These are phyloP conservation scores for Phainopepla nitens DNA, from an alignment of 2,113 vertebrate genomes.

Conservation along the genomic window DNA sequence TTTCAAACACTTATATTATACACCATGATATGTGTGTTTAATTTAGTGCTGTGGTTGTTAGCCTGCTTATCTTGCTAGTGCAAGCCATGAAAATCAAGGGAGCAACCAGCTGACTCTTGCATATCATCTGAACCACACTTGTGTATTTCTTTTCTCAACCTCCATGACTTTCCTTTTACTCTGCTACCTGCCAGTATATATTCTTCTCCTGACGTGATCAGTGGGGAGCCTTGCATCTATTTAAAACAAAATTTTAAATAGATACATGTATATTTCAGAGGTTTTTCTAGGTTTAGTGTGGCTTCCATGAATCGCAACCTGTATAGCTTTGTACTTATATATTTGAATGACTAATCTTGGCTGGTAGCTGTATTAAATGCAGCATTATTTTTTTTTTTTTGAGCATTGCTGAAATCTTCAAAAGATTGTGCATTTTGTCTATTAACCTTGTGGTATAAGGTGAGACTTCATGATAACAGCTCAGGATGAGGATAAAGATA, in stretches of 20 bases:
- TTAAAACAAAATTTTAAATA: neutral
- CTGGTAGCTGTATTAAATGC: neutral
- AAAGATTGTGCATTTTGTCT: neutral
- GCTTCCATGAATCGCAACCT: neutral
- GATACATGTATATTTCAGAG: neutral
- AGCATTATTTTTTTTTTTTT: neutral
- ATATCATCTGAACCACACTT: neutral
- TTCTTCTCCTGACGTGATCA: neutral
- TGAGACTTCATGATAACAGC: neutral
- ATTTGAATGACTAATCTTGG: neutral
- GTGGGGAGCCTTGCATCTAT: neutral
- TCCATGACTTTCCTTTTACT: neutral
- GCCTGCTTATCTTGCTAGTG: neutral
- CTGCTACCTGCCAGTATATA: neutral
- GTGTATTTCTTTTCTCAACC: neutral
- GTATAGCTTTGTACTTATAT: neutral
- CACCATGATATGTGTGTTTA: fast-evolving
- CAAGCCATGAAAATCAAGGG: neutral
- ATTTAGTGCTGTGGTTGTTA: neutral
- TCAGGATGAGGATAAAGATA: neutral
- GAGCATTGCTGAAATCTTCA: neutral
- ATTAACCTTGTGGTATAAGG: neutral
- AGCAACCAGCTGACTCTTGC: neutral
- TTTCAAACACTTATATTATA: neutral
- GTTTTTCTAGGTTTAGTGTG: neutral